Evolutionary conservation across 2,888 invertebrate species (phyloP).

Genomic region (Cantharis nigra): DNA sequence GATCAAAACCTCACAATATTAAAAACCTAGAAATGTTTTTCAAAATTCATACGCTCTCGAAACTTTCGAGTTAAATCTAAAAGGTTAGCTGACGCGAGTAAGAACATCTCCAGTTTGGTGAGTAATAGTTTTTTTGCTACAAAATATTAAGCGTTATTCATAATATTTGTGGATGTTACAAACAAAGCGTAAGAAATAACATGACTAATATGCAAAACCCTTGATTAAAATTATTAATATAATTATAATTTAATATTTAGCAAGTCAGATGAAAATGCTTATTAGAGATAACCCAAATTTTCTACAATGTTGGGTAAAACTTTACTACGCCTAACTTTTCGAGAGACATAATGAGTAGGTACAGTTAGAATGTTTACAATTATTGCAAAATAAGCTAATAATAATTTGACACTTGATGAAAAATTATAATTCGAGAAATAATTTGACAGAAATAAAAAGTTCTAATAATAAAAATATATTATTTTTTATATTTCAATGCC

Average conservation of each 20-base stretch:
- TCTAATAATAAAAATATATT: neutral
- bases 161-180: neutral
- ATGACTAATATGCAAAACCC: neutral
- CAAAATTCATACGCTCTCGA: too few relatives aligned
- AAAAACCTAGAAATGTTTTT: too few relatives aligned
- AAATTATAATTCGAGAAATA: neutral
- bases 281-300: neutral
- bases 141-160: neutral
- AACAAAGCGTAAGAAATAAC: neutral
- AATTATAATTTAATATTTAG: neutral
- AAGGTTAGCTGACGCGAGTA: too few relatives aligned
- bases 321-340: neutral
- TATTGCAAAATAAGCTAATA: neutral
- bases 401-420: neutral
- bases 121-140: too few relatives aligned
- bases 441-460: neutral
- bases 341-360: neutral
- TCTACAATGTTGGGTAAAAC: neutral
- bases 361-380: neutral
- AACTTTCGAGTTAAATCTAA: too few relatives aligned
- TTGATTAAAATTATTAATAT: neutral
- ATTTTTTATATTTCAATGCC: neutral
- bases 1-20: too few relatives aligned
- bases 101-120: too few relatives aligned
- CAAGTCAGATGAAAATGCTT: neutral